Evolutionary conservation across 2,797 vertebrate species (phyloP), one percentile per base, ranked within the genome.

Genomic region (Gephyroberyx darwinii): DNA sequence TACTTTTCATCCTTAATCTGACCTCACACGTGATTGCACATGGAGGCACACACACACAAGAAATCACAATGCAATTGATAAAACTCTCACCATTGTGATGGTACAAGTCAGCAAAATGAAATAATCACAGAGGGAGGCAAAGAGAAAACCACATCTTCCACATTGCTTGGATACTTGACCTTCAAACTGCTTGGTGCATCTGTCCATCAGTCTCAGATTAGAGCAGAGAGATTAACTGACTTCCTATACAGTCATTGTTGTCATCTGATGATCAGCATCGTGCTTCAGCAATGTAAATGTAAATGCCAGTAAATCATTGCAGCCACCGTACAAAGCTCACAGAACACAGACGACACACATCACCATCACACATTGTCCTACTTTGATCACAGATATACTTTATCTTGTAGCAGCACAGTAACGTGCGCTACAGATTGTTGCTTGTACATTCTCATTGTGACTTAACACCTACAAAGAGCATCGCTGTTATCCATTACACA

Each of bases 141-240:
- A 68, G 59, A 71, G 48, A 73, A 82, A 81, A 84, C 41, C 54
- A 66, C 37, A 65, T 70, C 45, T 69, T 71, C 3, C n/a, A 37
- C 45, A 65, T 57, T 54, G 71, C 69, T 74, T 59, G 55, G 39
- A 71, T 75, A 78, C 83, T 91, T 91, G 87, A 90, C 86, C 85
- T 89, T 91, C 80, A 86, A 52, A 82, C 48, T 65, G 58, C 62
- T 57, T 54, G 67, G 43, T 60, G 74, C 83, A 72, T 58, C 58
- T 60, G 74, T 87, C 86, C 74, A 80, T 84, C 85, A 86, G 69
- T 75, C 64, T 82, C 82, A 65, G 56, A 61, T 10, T 57, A 58
- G 59, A 81, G 2, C 26, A 16, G n/a, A 83, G 71, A 69, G 69
- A 71, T 56, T 45, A 80, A 78, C 83, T 87, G 79, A 76, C 62